A percentile compares a stretch with the other conserved stretches of the same genome.
phyloP scores from a whole-genome alignment of 2,113 vertebrate species.

The Neoarius graeffei region DNA sequence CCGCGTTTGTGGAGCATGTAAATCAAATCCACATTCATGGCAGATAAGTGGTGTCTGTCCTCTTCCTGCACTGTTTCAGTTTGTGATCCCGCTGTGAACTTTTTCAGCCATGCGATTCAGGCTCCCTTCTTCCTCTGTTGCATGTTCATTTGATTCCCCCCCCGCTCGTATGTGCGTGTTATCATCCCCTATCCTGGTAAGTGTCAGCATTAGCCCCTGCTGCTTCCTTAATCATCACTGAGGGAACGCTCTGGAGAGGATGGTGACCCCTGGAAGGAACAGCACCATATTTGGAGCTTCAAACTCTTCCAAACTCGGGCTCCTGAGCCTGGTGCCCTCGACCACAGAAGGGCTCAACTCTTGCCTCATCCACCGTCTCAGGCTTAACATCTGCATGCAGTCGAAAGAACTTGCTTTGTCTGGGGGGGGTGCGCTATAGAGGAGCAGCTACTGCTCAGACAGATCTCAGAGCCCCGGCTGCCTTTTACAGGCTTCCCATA shows the following conservation, averaged over 20 bases:
- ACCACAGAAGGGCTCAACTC: constrained; percentile 6
- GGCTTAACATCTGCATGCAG: not conserved
- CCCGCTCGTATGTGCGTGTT: not conserved
- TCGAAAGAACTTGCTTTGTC: not conserved
- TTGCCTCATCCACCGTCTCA: not conserved
- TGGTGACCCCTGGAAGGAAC: constrained; percentile 35
- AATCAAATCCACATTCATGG: constrained; percentile 32
- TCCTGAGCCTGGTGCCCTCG: constrained; percentile 26
- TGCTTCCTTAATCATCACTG: constrained; percentile 41
- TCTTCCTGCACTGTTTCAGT: constrained; percentile 42
- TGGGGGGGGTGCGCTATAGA: not conserved
- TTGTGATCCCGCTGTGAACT: constrained; percentile 35
- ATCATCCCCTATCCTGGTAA: constrained; percentile 32
- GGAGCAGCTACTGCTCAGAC: constrained; percentile 39
- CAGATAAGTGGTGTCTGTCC: constrained; percentile 22
- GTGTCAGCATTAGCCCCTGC: constrained; percentile 46
- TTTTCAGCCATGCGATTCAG: constrained; percentile 23
- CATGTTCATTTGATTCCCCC: not conserved
- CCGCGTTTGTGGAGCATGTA: constrained; percentile 11
- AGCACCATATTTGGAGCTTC: constrained; percentile 51
- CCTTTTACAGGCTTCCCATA: constrained; percentile 44
- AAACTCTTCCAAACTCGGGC: not conserved
- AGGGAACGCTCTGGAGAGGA: constrained; percentile 44
- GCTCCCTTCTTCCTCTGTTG: constrained; percentile 7
- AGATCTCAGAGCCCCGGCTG: constrained; percentile 16